These are phyloP conservation scores for Meganola albula DNA, from an alignment of 2,888 invertebrate species.

Conservation along the genomic window DNA sequence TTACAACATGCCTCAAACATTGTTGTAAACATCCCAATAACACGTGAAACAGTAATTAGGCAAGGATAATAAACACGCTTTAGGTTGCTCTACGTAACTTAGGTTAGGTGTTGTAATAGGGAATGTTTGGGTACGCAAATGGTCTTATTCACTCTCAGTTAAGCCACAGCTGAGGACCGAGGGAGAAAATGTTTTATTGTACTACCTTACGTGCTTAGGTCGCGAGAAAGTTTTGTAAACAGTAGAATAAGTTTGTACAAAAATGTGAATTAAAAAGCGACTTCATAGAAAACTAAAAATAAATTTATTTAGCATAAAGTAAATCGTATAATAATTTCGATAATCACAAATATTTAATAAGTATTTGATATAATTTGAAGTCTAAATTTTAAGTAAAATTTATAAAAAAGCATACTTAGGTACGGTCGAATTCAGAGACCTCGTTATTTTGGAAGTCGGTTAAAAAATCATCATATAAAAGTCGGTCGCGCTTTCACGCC, in stretches of 20 bases:
- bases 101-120: conserved; percentile 20
- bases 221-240: background rate
- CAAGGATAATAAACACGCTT: conserved; percentile 12
- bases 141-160: conserved; percentile 46
- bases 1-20: background rate
- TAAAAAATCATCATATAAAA: no score
- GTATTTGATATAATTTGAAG: no score
- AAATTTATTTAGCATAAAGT: no score
- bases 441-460: no score
- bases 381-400: no score
- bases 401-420: no score
- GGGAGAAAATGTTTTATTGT: conserved; percentile 46
- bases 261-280: no score
- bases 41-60: conserved; percentile 8
- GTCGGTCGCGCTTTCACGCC: no score
- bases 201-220: conserved; percentile 20
- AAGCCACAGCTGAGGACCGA: conserved; percentile 50
- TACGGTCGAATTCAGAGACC: no score
- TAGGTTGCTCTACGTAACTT: conserved; percentile 17
- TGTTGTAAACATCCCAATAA: conserved; percentile 3
- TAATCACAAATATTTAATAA: no score
- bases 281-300: no score
- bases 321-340: no score
- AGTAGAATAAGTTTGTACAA: conserved; percentile 2
- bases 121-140: conserved; percentile 30